Evolutionary conservation across 2,888 invertebrate genomes (phyloP).

Genomic region (Sarcophaga caerulescens): DNA sequence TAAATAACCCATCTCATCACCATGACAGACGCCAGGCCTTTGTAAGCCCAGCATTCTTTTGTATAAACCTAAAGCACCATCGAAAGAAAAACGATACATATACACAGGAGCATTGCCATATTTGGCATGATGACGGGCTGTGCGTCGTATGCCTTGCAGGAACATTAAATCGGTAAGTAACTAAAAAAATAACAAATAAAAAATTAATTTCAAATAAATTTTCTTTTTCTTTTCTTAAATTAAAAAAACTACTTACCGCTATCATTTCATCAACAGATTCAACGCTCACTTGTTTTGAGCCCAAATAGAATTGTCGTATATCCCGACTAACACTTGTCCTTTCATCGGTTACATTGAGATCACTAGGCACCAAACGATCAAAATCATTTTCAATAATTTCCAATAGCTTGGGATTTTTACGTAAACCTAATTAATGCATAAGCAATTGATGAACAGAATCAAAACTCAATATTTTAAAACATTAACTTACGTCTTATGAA

Average conservation of each 20-base stretch:
- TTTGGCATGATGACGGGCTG: conserved; percentile 81
- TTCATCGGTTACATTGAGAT: conserved; percentile 80
- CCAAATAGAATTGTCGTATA: conserved; percentile 84
- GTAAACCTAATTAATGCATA: conserved; percentile 81
- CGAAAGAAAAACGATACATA: conserved; percentile 84
- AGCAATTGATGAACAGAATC: not conserved
- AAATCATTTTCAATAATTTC: conserved; percentile 83
- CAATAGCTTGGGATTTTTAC: conserved; percentile 83
- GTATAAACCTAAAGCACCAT: conserved; percentile 85
- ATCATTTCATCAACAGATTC: conserved; percentile 84
- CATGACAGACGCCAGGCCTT: conserved; percentile 84
- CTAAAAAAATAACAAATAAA: conserved; percentile 75
- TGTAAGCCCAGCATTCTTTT: conserved; percentile 85
- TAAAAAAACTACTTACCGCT: conserved; percentile 71
- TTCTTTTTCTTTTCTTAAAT: too few species aligned
- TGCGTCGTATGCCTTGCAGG: conserved; percentile 83
- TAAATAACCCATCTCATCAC: conserved; percentile 85
- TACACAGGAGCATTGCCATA: conserved; percentile 83
- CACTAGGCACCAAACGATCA: conserved; percentile 83
- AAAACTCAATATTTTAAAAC: not conserved
- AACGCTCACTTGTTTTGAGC: conserved; percentile 82
- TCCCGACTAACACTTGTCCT: conserved; percentile 80
- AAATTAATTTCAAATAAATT: conserved; percentile 61
- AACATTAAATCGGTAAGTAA: conserved; percentile 86
- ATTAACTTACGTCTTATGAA: conserved; percentile 82